Base-by-base conservation (phyloP, 2,113 vertebrate species). In the Corydoras maculifer region DNA sequence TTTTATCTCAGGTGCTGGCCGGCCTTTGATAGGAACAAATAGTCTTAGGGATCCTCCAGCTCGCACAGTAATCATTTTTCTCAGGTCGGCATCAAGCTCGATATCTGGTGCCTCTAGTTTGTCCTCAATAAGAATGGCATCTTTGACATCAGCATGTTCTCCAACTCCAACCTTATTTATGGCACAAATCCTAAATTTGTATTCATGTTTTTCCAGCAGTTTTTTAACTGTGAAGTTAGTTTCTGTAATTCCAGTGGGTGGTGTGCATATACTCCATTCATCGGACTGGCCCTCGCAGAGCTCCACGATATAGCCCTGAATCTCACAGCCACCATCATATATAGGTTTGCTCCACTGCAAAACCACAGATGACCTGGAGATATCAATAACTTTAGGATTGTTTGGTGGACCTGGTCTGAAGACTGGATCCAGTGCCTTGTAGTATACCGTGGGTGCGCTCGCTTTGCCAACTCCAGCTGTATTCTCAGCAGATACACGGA, bases 321-420 rank as follows among this genome's bases (percentile, higher is more conserved):
- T 94, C 86, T 98, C 95, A 91, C 93, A 92, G 62, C 94, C 97
- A 78, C 97, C 97, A 61, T 99, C 97, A 84, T 99, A 99, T 78
- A 98, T 98, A 57, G 97, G 97, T 85, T 95, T 99, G 59, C 93
- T 88, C 97, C 97, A 99, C 65, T 92, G 91, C 70, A 99, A 90
- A 70, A 93, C 92, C 77, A 98, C 93, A 29, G 96, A 94, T 71
- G 94, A 92, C 83, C 92, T 92, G 68, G 95, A 94, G 68, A 91
- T 83, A 84, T 98, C 93, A 7, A 82, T 88, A 71, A 94, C 91
- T 80, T 92, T 97, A 25, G 95, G 94, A 71, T 98, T 99, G 83
- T 96, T 99, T 75, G 97, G 96, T 74, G 96, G 97, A 29, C 97
- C 97, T 78, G 97, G 92, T 84, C 94, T 94, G 76, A 97, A 99